phyloP scores from a whole-genome alignment of 2,888 invertebrate species.

The Lordiphosa andalusiaca region DNA sequence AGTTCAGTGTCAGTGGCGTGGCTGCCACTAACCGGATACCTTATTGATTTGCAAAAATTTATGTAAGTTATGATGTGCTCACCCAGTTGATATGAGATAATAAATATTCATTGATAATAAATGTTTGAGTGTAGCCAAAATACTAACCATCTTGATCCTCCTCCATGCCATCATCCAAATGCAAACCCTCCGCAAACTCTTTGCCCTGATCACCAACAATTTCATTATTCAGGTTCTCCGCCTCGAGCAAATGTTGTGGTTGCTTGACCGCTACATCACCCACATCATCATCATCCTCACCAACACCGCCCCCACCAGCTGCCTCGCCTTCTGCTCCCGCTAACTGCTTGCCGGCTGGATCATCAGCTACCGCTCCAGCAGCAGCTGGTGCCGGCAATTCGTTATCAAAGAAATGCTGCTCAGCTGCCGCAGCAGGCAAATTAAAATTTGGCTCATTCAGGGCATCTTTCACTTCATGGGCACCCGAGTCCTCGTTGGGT shows the following conservation, averaged over 20 bases:
- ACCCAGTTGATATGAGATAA: too few species aligned
- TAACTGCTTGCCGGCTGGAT: constrained; percentile 29
- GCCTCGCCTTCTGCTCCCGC: constrained; percentile 37
- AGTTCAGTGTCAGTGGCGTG: too few species aligned
- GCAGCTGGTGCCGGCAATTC: constrained; percentile 45
- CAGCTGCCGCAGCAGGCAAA: constrained; percentile 75
- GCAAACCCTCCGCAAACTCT: constrained; percentile 78
- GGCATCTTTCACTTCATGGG: constrained; percentile 79
- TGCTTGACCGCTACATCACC: constrained; percentile 72
- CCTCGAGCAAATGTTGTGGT: constrained; percentile 69
- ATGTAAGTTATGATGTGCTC: too few species aligned
- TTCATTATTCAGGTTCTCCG: constrained; percentile 81
- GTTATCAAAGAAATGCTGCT: constrained; percentile 71
- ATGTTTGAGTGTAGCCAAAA: too few species aligned
- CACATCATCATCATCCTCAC: constrained; percentile 68
- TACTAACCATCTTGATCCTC: constrained; percentile 81
- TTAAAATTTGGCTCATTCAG: constrained; percentile 77
- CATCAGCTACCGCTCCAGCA: constrained; percentile 42
- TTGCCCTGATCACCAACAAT: constrained; percentile 81
- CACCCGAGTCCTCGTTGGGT: constrained; percentile 77
- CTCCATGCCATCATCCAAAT: constrained; percentile 78
- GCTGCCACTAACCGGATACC: too few species aligned
- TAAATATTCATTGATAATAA: too few species aligned
- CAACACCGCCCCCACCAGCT: constrained; percentile 36
- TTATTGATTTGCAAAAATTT: too few species aligned